These are phyloP conservation scores for Rhorus exstirpatorius DNA, from an alignment of 2,888 invertebrate species.

Conservation along the genomic window DNA sequence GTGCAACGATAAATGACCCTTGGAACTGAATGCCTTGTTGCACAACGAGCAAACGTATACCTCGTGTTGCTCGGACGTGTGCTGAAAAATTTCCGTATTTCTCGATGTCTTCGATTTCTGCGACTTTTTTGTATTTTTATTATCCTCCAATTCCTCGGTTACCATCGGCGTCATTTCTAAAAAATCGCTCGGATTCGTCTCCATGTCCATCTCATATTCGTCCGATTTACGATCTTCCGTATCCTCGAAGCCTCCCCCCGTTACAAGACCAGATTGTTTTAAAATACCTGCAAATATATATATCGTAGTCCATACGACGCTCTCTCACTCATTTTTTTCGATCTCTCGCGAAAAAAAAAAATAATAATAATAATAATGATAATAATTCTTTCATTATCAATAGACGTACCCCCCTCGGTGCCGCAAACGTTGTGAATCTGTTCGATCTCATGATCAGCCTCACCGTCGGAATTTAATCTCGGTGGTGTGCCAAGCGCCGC, in stretches of 20 bases:
- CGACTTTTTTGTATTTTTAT: constrained; percentile 42
- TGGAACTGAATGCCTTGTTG: constrained; percentile 86
- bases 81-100: constrained; percentile 72
- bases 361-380: not conserved
- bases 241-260: constrained; percentile 75
- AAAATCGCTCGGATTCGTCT: constrained; percentile 85
- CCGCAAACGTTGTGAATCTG: constrained; percentile 81
- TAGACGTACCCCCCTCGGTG: constrained; percentile 80
- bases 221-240: constrained; percentile 83
- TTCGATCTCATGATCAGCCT: constrained; percentile 82
- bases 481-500: constrained; percentile 85
- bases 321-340: constrained; percentile 47
- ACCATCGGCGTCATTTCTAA: constrained; percentile 83
- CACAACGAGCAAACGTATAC: constrained; percentile 85
- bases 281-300: constrained; percentile 53
- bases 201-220: constrained; percentile 85
- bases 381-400: not conserved
- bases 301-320: constrained; percentile 44
- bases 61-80: constrained; percentile 83
- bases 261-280: constrained; percentile 37
- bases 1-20: constrained; percentile 86
- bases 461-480: constrained; percentile 83
- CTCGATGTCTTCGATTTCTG: constrained; percentile 12
- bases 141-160: constrained; percentile 74
- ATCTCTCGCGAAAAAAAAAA: constrained; percentile 27